Evolutionary conservation across 2,113 vertebrate genomes (phyloP), one percentile per base, ranked within the genome.

Genomic region (Stegostoma tigrinum): DNA sequence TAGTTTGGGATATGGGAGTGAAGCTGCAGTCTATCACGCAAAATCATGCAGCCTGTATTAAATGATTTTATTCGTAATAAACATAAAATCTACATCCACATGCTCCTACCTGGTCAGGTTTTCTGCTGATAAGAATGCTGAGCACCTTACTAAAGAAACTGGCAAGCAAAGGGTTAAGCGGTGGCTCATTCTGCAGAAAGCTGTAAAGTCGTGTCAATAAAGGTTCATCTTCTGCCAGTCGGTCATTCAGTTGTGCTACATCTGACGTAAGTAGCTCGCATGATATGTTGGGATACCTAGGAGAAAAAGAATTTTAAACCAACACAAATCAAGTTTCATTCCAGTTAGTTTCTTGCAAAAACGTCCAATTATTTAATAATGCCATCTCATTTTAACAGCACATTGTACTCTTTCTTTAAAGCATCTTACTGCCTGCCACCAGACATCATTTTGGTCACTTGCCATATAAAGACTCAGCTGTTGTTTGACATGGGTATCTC

Each of bases 141-240:
- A 99, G 97, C 97, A 99, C 99, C 97, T 99, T 99, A 97, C 99
- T 99, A 98, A 99, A 99, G 97, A 99, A 99, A 97, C 99, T 99
- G 97, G 99, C 99, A 96, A 99, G 97, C 70, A 99, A 98, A 5
- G 99, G 99, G 97, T 99, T 99, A 96, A 99, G 97, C 94, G 98
- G 99, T 1, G 98, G 97, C 96, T 99, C 98, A 61, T 98, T 99
- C 96, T 99, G 98, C 96, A 99, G 98, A 97, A 99, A 99, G 96
- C 98, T 97, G 91, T 99, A 99, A 48, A 99, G 97, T 97, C 98
- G 99, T 97, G 98, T 97, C 96, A 99, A 98, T 97, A 99, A 97
- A 96, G 98, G 98, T 95, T 99, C 99, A 96, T 99, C 99, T 97
- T 99, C 99, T 96, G 99, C 99, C 97, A 99, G 97, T 96, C 98